Evolutionary conservation across 1,140 invertebrate genomes (phyloP).

Genomic region (Danaus plexippus): DNA sequence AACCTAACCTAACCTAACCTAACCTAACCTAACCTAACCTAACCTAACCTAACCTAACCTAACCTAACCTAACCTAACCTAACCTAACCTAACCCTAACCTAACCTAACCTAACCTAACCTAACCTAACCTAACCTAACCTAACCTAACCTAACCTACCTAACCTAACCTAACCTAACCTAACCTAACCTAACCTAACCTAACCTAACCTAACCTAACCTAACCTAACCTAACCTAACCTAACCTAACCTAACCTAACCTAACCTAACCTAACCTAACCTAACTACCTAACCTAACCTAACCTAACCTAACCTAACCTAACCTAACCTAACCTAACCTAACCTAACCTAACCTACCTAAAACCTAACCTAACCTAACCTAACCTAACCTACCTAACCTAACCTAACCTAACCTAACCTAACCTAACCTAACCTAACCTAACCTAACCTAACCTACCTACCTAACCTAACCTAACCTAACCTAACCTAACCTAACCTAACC

Average conservation of each 20-base stretch:
- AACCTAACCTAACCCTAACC: too few relatives aligned
- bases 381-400: too few relatives aligned
- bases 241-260: conserved; percentile 5
- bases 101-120: too few relatives aligned
- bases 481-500: conserved; percentile 12
- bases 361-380: too few relatives aligned
- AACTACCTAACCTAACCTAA: conserved; percentile 5
- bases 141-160: too few relatives aligned
- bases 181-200: too few relatives aligned
- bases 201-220: conserved; percentile 5
- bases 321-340: conserved; percentile 5
- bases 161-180: too few relatives aligned
- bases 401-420: conserved; percentile 5
- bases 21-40: conserved; percentile 1
- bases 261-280: conserved; percentile 5
- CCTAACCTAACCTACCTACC: too few relatives aligned
- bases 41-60: conserved; percentile 35
- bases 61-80: too few relatives aligned
- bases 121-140: too few relatives aligned
- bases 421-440: conserved; percentile 7
- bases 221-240: conserved; percentile 5
- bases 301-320: conserved; percentile 5
- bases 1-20: conserved; percentile 5
- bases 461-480: conserved; percentile 11
- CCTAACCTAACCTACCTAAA: conserved; percentile 5